Evolutionary conservation across 2,113 vertebrate genomes (phyloP).

Genomic region (Baryphthengus martii): DNA sequence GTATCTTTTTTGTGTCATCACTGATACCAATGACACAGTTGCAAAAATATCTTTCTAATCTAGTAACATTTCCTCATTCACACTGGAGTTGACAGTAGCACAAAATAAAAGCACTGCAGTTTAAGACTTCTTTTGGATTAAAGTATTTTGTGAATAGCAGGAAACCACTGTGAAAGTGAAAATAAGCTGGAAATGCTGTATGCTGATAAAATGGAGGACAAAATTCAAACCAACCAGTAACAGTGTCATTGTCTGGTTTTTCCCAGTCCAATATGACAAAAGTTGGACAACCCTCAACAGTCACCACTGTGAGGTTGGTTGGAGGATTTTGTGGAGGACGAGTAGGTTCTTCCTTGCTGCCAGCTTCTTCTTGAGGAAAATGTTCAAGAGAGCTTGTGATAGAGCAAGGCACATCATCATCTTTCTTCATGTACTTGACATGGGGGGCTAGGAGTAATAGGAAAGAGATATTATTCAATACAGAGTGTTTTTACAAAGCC

Average conservation of each 20-base stretch:
- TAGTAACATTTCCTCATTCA: background rate
- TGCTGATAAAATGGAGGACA: background rate
- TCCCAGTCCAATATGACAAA: conserved; percentile 96
- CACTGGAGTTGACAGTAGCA: background rate
- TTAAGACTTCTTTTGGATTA: background rate
- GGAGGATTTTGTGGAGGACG: conserved; percentile 84
- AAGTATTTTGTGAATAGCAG: background rate
- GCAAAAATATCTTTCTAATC: background rate
- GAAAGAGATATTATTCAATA: background rate
- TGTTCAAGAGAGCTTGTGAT: conserved; percentile 87
- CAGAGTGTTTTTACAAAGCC: background rate
- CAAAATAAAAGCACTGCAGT: background rate
- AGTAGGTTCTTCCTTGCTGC: conserved; percentile 76
- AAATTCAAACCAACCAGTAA: conserved; percentile 80
- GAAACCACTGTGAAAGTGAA: background rate
- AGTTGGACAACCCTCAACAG: conserved; percentile 93
- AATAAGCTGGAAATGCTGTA: background rate
- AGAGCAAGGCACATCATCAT: conserved; percentile 88
- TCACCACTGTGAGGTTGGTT: conserved; percentile 92
- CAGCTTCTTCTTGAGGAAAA: conserved; percentile 84
- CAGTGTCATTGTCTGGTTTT: conserved; percentile 86
- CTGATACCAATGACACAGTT: background rate
- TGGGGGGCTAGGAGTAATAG: conserved; percentile 78
- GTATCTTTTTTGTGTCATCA: background rate
- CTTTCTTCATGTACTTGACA: conserved; percentile 91